Evolutionary conservation across 2,113 vertebrate species (phyloP).

Genomic region (Cottus gobio): DNA sequence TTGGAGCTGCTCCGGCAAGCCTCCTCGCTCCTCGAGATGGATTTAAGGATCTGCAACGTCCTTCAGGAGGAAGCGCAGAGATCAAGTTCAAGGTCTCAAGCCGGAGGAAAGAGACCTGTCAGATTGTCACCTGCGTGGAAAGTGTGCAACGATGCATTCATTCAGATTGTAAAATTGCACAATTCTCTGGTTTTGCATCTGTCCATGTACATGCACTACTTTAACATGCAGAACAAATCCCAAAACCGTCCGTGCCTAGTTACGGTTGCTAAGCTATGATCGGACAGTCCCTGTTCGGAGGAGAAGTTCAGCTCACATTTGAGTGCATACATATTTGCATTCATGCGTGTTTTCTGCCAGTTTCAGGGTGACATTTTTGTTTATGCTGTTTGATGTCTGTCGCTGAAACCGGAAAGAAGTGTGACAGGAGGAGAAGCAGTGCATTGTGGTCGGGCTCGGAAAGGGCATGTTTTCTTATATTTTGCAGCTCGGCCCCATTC

Average conservation of each 20-base stretch:
- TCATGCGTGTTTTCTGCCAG: not conserved
- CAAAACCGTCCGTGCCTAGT: not conserved
- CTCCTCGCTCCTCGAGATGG: too few relatives aligned
- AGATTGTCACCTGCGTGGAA: not conserved
- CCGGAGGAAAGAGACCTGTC: not conserved
- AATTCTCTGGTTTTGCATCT: not conserved
- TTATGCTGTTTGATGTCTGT: slow-evolving; percentile 8
- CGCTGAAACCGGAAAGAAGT: not conserved
- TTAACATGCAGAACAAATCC: not conserved
- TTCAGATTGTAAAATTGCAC: too few relatives aligned
- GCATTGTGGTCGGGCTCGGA: slow-evolving; percentile 13
- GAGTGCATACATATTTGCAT: not conserved
- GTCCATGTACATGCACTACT: too few relatives aligned
- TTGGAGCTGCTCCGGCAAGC: too few relatives aligned
- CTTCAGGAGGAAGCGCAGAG: too few relatives aligned
- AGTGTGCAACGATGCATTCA: not conserved
- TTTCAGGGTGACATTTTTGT: not conserved
- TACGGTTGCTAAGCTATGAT: not conserved
- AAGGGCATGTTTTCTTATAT: slow-evolving; percentile 9
- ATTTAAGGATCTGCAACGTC: too few relatives aligned
- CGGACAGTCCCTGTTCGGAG: not conserved
- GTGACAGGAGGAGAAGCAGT: slow-evolving; percentile 13
- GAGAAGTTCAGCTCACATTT: not conserved
- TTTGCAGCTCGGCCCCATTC: slow-evolving; percentile 24
- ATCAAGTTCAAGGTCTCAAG: too few relatives aligned